Percentiles rank a stretch among this genome's conserved stretches.
Conservation (phyloP, 1,140 invertebrate species). For the fruit fly (Drosophila melanogaster) region Release_6_plus_ISO1_MT NT_033777.3:14115501-14116000, state of each 20-base stretch:
- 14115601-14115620: slow-evolving; percentile 61
- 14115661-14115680: background rate
- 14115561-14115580: slow-evolving; percentile 69
- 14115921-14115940: slow-evolving; percentile 5
- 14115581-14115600: slow-evolving; percentile 49
- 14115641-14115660: slow-evolving; percentile 8
- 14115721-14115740: too few species aligned
- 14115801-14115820: too few species aligned
- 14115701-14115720: background rate
- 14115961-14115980: slow-evolving; percentile 2
- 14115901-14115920: background rate
- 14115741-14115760: too few species aligned
- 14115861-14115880: background rate
- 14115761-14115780: too few species aligned
- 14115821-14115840: too few species aligned
- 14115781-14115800: too few species aligned
- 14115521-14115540: slow-evolving; percentile 23
- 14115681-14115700: slow-evolving; percentile 5
- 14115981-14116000: slow-evolving; percentile 2
- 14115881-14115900: background rate
- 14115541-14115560: slow-evolving; percentile 72
- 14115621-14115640: slow-evolving; percentile 33
- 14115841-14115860: too few species aligned
- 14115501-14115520: slow-evolving; percentile 28
- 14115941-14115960: background rate